Percentiles rank a stretch among this genome's conserved stretches.
These are phyloP conservation scores for Myopa tessellatipennis DNA, from an alignment of 2,888 invertebrate genomes.

Conservation along the genomic window DNA sequence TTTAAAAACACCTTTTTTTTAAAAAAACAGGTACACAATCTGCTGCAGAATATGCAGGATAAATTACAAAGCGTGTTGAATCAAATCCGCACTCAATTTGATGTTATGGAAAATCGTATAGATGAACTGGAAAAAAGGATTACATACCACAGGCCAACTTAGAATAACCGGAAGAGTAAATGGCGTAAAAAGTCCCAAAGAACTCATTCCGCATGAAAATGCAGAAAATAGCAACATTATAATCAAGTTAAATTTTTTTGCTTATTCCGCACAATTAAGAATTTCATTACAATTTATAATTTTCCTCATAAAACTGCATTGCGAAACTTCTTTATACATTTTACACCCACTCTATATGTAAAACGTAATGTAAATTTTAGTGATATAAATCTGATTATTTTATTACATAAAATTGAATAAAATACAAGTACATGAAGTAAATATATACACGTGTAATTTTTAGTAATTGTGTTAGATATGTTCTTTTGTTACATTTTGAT, in stretches of 20 bases:
- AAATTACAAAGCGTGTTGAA: conserved; percentile 99
- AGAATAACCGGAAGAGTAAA: conserved; percentile 71
- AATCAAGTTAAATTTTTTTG: not conserved
- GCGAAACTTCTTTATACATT: conserved; percentile 29
- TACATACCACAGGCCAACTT: conserved; percentile 96
- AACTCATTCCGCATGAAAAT: conserved; percentile 41
- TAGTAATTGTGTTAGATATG: conserved; percentile 11
- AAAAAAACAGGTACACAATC: conserved; percentile 85
- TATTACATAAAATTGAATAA: not conserved
- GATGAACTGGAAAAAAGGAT: conserved; percentile 99
- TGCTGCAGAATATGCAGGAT: conserved; percentile 97
- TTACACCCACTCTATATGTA: conserved; percentile 12
- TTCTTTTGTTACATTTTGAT: conserved; percentile 7
- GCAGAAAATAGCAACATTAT: not conserved
- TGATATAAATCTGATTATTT: not conserved
- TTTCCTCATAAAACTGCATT: conserved; percentile 7
- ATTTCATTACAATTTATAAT: conserved; percentile 4
- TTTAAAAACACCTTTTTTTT: not conserved
- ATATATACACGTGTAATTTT: not conserved
- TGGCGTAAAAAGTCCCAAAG: conserved; percentile 12
- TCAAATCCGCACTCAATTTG: conserved; percentile 95
- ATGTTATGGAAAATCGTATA: conserved; percentile 98
- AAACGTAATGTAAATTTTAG: conserved; percentile 3
- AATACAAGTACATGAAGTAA: not conserved
- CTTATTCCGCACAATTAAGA: conserved; percentile 15